These are phyloP conservation scores for Ctena decussata DNA, from an alignment of 2,888 invertebrate species.

Conservation along the genomic window DNA sequence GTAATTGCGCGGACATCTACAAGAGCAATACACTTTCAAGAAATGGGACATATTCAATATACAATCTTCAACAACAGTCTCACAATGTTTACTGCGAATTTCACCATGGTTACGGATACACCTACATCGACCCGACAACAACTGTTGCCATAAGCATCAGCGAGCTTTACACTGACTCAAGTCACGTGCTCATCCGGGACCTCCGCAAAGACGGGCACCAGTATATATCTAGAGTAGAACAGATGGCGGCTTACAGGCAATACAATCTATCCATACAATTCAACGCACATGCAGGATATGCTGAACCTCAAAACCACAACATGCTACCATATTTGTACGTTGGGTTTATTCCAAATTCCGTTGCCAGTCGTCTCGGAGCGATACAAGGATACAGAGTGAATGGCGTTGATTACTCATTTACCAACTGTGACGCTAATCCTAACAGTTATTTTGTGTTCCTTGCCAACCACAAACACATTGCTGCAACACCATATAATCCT, in stretches of 20 bases:
- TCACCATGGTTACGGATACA: slow-evolving; percentile 63
- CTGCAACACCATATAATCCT: slow-evolving; percentile 25
- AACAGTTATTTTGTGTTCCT: slow-evolving; percentile 62
- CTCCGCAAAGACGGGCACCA: slow-evolving; percentile 45
- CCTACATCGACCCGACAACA: slow-evolving; percentile 52
- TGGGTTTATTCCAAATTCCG: slow-evolving; percentile 45
- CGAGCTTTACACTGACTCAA: slow-evolving; percentile 53
- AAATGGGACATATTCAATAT: slow-evolving; percentile 53
- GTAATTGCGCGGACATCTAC: slow-evolving; percentile 64
- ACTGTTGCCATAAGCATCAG: slow-evolving; percentile 53
- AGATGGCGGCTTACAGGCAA: slow-evolving; percentile 39
- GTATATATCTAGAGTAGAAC: slow-evolving; percentile 48
- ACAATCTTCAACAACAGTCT: slow-evolving; percentile 52
- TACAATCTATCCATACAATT: slow-evolving; percentile 50
- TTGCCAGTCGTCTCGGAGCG: slow-evolving; percentile 6
- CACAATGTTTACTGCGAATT: slow-evolving; percentile 67
- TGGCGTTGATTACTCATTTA: slow-evolving; percentile 46
- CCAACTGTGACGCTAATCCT: slow-evolving; percentile 62
- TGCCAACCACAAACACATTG: slow-evolving; percentile 36
- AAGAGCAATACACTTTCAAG: slow-evolving; percentile 25
- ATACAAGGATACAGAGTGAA: slow-evolving; percentile 42
- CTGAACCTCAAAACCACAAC: slow-evolving; percentile 29
- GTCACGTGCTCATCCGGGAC: slow-evolving; percentile 57
- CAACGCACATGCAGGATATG: slow-evolving; percentile 49
- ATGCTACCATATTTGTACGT: slow-evolving; percentile 64